These are phyloP conservation scores for Coranthus polyacanthus DNA, from an alignment of 2,797 vertebrate genomes.

Conservation along the genomic window DNA sequence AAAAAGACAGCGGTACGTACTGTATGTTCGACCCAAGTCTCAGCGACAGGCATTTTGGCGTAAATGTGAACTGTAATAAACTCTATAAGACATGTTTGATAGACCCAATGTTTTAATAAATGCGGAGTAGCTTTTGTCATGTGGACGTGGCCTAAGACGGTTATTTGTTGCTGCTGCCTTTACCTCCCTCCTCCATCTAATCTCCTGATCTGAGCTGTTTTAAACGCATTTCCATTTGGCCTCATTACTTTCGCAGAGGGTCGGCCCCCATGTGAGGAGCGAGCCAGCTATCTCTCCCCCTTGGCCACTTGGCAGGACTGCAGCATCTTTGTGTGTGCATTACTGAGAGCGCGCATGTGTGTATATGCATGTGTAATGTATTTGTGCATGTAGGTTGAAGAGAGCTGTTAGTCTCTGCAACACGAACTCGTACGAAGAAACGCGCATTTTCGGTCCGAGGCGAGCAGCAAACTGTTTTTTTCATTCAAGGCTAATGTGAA, in stretches of 20 bases:
- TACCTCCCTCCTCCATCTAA: constrained; percentile 56
- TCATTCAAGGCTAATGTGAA: constrained; percentile 18
- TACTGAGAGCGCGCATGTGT: not conserved
- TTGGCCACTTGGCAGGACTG: constrained; percentile 55
- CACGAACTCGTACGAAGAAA: constrained; percentile 14
- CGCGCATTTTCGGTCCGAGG: not conserved
- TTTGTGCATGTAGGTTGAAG: not conserved
- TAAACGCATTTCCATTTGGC: constrained; percentile 76
- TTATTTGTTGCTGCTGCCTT: constrained; percentile 17
- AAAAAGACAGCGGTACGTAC: no score
- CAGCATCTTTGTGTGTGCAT: constrained; percentile 18
- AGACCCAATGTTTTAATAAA: constrained; percentile 1
- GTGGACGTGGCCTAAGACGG: constrained; percentile 20
- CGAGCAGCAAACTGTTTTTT: no score
- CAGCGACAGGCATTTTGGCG: no score
- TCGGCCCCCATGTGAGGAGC: constrained; percentile 49
- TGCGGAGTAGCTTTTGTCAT: not conserved
- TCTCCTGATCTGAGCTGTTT: constrained; percentile 67
- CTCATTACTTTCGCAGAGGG: constrained; percentile 68
- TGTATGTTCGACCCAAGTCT: no score
- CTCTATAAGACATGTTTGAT: not conserved
- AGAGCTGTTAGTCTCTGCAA: not conserved
- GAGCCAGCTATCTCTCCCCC: constrained; percentile 45
- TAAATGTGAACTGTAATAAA: not conserved
- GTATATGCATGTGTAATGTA: not conserved